Base-by-base conservation (phyloP, 2,113 vertebrate species). In the Apteryx mantelli region DNA sequence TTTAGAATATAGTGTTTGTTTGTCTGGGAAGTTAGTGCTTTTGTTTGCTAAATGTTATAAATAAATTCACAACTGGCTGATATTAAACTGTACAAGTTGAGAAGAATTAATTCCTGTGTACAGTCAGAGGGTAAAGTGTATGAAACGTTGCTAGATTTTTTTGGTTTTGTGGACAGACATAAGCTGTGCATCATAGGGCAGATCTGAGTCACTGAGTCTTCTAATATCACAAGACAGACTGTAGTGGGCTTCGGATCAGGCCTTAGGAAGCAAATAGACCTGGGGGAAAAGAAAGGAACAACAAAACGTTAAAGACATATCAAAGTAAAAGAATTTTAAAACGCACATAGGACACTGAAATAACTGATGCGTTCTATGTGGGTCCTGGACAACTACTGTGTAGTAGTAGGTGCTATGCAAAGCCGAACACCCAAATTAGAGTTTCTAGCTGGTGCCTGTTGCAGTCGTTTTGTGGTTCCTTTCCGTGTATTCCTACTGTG, bases 121-220 rank as follows among this genome's bases (percentile, higher is more conserved):
- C 69, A 28, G 34, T 42, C 60, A 25, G 42, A 94, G 10, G 20
- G 22, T 11, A 56, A 81, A 50, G 5, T 82, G 21, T 55, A 56
- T 80, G 71, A 73, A 79, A 61, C 7, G 32, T 71, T 88, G 58
- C 26, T 88, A 40, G 25, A 13, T 36, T 32, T 58, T 58, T 58
- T 10, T 65, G 68, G 6, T 76, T 91, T 76, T 77, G 32, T 68
- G 26, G 44, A 63, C 1, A 5, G 48, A 38, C 22, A 53, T 22
- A 46, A 3, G 2, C 4, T 5, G 30, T 32, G 21, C 30, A 10
- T 77, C 50, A 13, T 0, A 68, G 7, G 17, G 65, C 20, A 44
- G 44, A 13, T 68, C 32, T 56, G 60, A 70, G 11, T 52, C 56
- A 40, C 7, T 66, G 38, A 78, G 25, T 16, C 44, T 77, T 81